phyloP scores from a whole-genome alignment of 2,888 invertebrate genomes.

The Lucinisca nassula region DNA sequence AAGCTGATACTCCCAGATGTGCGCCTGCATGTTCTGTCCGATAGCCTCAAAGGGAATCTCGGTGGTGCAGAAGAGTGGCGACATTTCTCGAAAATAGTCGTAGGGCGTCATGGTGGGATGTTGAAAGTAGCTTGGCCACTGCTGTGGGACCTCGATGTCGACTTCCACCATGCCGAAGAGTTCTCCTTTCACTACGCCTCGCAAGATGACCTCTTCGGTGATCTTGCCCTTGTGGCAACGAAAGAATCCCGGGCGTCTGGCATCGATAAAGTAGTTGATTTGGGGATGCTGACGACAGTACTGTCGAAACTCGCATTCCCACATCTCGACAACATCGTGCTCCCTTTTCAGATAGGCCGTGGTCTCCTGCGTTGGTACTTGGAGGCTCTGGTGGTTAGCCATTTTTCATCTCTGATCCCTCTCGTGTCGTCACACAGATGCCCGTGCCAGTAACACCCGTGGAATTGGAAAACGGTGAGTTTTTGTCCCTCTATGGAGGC shows the following conservation, averaged over 20 bases:
- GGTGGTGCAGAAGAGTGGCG: constrained; percentile 38
- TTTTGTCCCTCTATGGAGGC: constrained; percentile 5
- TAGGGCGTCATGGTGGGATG: too few species aligned
- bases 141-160: constrained; percentile 40
- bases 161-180: constrained; percentile 4
- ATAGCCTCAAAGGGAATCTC: constrained; percentile 23
- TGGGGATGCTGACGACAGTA: neutral
- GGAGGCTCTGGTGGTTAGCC: constrained; percentile 4
- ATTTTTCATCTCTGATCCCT: constrained; percentile 33
- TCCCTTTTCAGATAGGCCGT: neutral
- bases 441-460: constrained; percentile 42
- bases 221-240: too few species aligned
- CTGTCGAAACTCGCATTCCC: constrained; percentile 36
- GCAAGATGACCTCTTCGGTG: neutral
- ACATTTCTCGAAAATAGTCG: constrained; percentile 52
- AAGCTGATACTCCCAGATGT: neutral
- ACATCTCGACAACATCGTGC: constrained; percentile 14
- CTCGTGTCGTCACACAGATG: constrained; percentile 38
- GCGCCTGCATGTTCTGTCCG: neutral
- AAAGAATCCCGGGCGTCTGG: too few species aligned
- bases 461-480: constrained; percentile 42
- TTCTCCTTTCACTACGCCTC: neutral
- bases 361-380: neutral
- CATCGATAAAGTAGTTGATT: neutral
- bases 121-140: neutral